Evolutionary conservation across 2,797 vertebrate genomes (phyloP).

Genomic region (Pristis pectinata): DNA sequence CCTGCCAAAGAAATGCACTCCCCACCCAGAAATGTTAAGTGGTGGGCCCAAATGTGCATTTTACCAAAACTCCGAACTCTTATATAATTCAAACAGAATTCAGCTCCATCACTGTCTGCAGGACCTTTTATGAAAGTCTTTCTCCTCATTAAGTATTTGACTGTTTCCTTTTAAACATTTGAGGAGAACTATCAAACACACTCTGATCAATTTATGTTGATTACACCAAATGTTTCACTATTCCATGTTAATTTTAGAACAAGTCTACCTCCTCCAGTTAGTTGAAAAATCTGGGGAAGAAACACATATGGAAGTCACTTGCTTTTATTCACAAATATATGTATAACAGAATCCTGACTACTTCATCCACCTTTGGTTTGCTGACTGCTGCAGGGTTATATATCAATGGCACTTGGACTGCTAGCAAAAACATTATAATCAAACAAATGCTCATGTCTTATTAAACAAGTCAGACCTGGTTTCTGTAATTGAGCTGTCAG

Average conservation of each 20-base stretch:
- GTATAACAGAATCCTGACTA: not conserved
- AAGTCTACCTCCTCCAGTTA: not conserved
- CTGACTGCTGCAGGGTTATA: no score
- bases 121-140: not conserved
- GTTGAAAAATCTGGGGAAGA: not conserved
- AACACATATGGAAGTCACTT: not conserved
- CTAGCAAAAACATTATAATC: no score
- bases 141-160: not conserved
- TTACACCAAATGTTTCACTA: not conserved
- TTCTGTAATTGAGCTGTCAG: no score
- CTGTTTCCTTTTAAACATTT: not conserved
- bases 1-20: not conserved
- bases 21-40: not conserved
- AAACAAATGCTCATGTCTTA: no score
- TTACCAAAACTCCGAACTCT: constrained; percentile 5
- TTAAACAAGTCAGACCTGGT: no score
- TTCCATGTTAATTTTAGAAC: not conserved
- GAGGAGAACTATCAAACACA: not conserved
- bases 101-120: not conserved
- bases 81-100: not conserved
- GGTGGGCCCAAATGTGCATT: not conserved
- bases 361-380: not conserved
- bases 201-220: not conserved
- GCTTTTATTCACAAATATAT: not conserved
- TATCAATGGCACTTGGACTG: no score